Evolutionary conservation across 2,797 vertebrate species (phyloP), one percentile per base, ranked within the genome.

Genomic region (Sebastiscus albofasciatus): DNA sequence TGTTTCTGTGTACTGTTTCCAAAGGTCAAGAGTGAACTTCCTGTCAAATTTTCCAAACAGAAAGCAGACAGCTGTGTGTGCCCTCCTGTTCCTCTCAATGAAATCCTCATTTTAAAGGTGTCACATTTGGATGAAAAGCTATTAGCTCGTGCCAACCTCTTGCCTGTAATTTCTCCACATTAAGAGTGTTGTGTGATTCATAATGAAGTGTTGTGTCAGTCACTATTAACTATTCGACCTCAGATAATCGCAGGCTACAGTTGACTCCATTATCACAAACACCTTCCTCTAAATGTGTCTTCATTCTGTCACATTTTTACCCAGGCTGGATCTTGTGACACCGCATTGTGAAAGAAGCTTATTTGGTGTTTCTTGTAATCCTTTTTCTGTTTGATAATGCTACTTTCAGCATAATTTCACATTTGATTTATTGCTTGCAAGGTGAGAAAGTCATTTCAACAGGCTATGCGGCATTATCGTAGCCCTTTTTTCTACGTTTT

Each of bases 391-490:
- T 82, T 80, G 46, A 88, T 79, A 77, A 68, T 78, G 66, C 75
- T 66, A 66, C 72, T 86, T 86, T 89, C 79, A 82, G 71, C 79
- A 89, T 91, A 78, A 79, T 87, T 87, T 85, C 73, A 82, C 75
- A 69, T 91, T 72, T 90, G 87, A 92, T 91, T 89, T 76, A 90
- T 88, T 87, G 79, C 89, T 79, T 54, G 64, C 58, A 68, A 91
- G 84, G 65, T 66, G 62, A 86, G 61, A 79, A 85, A 72, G 62
- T 60, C 81, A 85, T 90, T 87, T 83, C 85, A 86, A 34, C 84
- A 89, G 85, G 86, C 91, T 85, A 78, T 77, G 67, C 33, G 39
- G 79, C 70, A 31, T 18, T 80, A 86, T 82, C 87, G 71, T 78
- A 82, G 68, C 62, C 42, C 42, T 71, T 90, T 89, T 83, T 89